A percentile compares a stretch with the other conserved stretches of the same genome.
Conservation (phyloP, 2,113 vertebrate genomes). For the Peromyscus californicus region DNA sequence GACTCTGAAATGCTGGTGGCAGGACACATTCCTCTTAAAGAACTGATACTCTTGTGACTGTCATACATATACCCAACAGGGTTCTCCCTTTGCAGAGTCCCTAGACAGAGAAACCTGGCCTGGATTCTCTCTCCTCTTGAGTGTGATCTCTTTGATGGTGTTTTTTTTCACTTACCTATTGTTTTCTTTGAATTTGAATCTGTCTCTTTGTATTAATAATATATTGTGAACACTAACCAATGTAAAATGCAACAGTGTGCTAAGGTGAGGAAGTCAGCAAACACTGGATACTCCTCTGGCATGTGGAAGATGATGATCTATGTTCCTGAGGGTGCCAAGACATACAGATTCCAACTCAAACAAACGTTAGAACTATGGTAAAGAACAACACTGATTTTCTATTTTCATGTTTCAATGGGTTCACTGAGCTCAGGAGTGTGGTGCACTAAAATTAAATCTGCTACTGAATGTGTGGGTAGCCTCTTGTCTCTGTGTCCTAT, state of each 20-base stretch:
- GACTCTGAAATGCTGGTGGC: not conserved
- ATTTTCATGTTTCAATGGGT: not conserved
- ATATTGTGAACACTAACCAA: slow-evolving; percentile 78
- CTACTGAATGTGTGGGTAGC: not conserved
- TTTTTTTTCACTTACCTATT: not conserved
- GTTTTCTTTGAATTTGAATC: not conserved
- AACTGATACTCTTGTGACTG: not conserved
- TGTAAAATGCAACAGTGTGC: slow-evolving; percentile 68
- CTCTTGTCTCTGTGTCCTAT: not conserved
- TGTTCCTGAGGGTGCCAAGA: not conserved
- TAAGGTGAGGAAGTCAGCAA: slow-evolving; percentile 71
- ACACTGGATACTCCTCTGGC: slow-evolving; percentile 53
- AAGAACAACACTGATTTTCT: not conserved
- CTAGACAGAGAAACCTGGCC: not conserved
- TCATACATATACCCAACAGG: not conserved
- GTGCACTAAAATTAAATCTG: not conserved
- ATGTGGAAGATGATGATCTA: slow-evolving; percentile 53
- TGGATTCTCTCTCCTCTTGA: not conserved
- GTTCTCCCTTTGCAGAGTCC: not conserved
- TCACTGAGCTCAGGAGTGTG: not conserved
- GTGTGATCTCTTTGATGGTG: not conserved
- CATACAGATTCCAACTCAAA: not conserved
- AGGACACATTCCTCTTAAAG: not conserved
- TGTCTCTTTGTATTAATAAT: slow-evolving; percentile 72
- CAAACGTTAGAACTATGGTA: not conserved